Evolutionary conservation across 2,113 vertebrate species (phyloP), one percentile per base, ranked within the genome.

Genomic region (Tupaia tana): DNA sequence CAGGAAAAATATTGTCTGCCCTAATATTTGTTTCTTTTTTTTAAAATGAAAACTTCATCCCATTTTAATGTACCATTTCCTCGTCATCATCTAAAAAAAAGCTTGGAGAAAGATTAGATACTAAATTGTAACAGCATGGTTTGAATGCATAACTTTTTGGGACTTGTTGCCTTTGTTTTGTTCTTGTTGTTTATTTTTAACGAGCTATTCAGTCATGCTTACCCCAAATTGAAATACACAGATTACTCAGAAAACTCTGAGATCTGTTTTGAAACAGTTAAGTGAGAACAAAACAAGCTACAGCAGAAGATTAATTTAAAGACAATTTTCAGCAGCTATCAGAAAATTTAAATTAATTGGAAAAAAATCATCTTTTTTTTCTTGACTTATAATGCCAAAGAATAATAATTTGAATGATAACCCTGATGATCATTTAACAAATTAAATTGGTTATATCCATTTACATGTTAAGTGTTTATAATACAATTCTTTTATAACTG

Each of bases 261-360:
- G n/a, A 19, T 87, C 86, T 56, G 59, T 64, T 94, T 84, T 90
- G 8, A 69, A 90, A 61, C 29, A 80, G 54, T 59, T 5, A 89
- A 73, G 91, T 84, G 64, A 87, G 27, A 84, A 63, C 77, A 80
- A 77, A 91, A 25, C 24, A 86, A 91, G 10, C 2, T 64, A 69
- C 20, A 83, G 34, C 24, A 67, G 31, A 93, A 91, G 84, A 67
- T 52, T 87, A 87, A 93, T 74, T 74, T 70, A 85, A 82, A 54
- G 13, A 1, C 1, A 74, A 69, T 88, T 95, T 87, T 61, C 31
- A 84, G 29, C 11, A 91, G 27, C 43, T 77, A 73, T 88, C 16
- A 85, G 25, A 77, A 96, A 83, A 78, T 91, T 89, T 58, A 3
- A 91, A 70, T 78, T 52, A 80, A 22, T 43, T 73, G 6, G 43